These are phyloP conservation scores for Clarias laeviceps DNA, from an alignment of 2,797 vertebrate species.

Conservation along the genomic window DNA sequence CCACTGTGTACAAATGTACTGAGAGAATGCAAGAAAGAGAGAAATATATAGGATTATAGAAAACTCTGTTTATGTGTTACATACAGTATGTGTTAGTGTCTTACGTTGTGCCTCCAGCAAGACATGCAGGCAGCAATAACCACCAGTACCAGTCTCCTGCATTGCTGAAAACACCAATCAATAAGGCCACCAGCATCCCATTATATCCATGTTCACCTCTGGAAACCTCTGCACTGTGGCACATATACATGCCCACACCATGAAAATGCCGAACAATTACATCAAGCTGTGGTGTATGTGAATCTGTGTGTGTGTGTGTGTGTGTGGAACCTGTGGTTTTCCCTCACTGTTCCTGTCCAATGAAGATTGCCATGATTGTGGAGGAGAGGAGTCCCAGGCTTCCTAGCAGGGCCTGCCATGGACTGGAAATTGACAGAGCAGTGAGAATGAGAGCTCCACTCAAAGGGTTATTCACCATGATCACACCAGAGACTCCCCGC, in stretches of 20 bases:
- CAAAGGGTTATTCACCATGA: constrained; percentile 76
- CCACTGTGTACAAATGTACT: constrained; percentile 73
- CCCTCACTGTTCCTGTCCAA: constrained; percentile 68
- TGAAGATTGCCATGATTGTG: constrained; percentile 72
- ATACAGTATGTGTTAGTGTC: background rate
- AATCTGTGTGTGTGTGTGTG: background rate
- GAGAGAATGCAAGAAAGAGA: constrained; percentile 9
- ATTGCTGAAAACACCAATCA: constrained; percentile 74
- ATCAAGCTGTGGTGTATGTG: no score
- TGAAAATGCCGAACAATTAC: background rate
- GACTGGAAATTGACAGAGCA: constrained; percentile 70
- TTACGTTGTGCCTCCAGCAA: constrained; percentile 71
- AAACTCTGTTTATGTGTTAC: constrained; percentile 8
- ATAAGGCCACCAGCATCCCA: constrained; percentile 75
- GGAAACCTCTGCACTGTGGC: constrained; percentile 64
- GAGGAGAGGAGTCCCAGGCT: constrained; percentile 70
- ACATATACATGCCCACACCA: constrained; percentile 2
- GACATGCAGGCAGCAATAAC: constrained; percentile 72
- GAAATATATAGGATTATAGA: background rate
- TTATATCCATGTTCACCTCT: constrained; percentile 73
- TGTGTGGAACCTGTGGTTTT: background rate
- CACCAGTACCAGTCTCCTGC: constrained; percentile 78
- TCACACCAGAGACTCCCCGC: constrained; percentile 72
- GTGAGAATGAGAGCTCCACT: constrained; percentile 71
- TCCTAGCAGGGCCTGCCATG: constrained; percentile 74